Evolutionary conservation across 2,888 invertebrate genomes (phyloP), one percentile per base, ranked within the genome.

Genomic region (Aphidoletes aphidimyza): DNA sequence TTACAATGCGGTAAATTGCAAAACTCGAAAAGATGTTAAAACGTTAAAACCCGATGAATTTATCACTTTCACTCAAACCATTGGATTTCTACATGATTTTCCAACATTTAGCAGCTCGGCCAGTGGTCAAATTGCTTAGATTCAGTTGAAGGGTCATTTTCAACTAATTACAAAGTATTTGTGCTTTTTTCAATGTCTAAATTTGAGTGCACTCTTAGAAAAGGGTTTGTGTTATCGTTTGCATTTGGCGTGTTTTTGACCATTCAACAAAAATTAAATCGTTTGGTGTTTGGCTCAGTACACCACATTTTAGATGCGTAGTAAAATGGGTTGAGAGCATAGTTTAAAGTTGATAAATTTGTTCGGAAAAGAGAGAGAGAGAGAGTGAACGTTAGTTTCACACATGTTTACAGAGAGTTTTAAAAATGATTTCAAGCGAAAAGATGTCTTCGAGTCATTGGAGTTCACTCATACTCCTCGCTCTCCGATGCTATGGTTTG

Each of bases 131-230:
- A 14, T n/a, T 14, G 34, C 9, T 30, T 69, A 11, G 17, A 69
- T 2, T 11, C 22, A 22, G n/a, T 3, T 22, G n/a, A 30, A 30
- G 69, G 69, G 69, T 69, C 69, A 69, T 69, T 69, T 69, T 69
- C 69, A 69, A 69, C 69, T 69, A 69, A 69, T 69, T 69, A 69
- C 69, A 69, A 54, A 54, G 54, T 54, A 54, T 54, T 54, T 22
- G 22, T n/a, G n/a, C n/a, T 26, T 54, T 69, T 54, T 69, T 3
- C 30, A 69, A 0, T 14, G 11, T 6, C 54, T 22, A 69, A 69
- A 30, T 14, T 14, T 6, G 3, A 30, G 3, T 9, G n/a, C 11
- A n/a, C 5, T 6, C 5, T 69, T 69, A 26, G 30, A 69, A 69
- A 69, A 69, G 69, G 69, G 69, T 69, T 34, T 17, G 14, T 30